Evolutionary conservation across 2,888 invertebrate genomes (phyloP).

Genomic region (Monochamus alternatus): DNA sequence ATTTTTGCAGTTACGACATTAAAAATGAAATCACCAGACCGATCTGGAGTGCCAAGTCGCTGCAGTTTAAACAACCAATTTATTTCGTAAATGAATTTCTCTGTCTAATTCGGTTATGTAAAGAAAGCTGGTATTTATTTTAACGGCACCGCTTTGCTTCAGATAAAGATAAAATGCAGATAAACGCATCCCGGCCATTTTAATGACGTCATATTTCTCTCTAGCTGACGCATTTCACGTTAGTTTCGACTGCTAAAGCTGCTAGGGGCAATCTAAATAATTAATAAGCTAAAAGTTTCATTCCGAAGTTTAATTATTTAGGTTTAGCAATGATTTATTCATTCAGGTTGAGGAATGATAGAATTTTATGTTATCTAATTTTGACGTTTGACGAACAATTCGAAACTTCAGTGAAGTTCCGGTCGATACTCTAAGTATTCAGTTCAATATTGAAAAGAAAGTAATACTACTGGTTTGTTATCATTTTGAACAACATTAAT

Average conservation of each 20-base stretch:
- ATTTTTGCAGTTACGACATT: background rate
- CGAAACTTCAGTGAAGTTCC: too few relatives aligned
- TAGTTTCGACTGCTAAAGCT: too few relatives aligned
- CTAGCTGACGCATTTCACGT: too few relatives aligned
- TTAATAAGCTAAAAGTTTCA: too few relatives aligned
- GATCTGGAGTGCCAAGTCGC: background rate
- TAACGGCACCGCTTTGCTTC: background rate
- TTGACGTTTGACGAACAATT: too few relatives aligned
- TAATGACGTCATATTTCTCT: background rate
- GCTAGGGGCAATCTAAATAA: too few relatives aligned
- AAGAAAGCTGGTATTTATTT: conserved; percentile 6
- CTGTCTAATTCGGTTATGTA: conserved; percentile 6
- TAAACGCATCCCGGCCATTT: background rate
- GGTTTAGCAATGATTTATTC: too few relatives aligned
- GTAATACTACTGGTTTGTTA: background rate
- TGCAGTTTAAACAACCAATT: conserved; percentile 27
- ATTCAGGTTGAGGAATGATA: too few relatives aligned
- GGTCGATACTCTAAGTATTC: too few relatives aligned
- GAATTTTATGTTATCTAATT: too few relatives aligned
- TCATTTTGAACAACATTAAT: too few relatives aligned
- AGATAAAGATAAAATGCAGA: background rate
- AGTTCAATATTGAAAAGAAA: background rate
- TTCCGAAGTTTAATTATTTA: too few relatives aligned
- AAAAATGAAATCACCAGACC: background rate
- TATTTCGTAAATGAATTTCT: conserved; percentile 33